Percentiles rank a stretch among this genome's conserved stretches.
Evolutionary conservation across 2,888 invertebrate species (phyloP).

Genomic region (Hermodice carunculata): DNA sequence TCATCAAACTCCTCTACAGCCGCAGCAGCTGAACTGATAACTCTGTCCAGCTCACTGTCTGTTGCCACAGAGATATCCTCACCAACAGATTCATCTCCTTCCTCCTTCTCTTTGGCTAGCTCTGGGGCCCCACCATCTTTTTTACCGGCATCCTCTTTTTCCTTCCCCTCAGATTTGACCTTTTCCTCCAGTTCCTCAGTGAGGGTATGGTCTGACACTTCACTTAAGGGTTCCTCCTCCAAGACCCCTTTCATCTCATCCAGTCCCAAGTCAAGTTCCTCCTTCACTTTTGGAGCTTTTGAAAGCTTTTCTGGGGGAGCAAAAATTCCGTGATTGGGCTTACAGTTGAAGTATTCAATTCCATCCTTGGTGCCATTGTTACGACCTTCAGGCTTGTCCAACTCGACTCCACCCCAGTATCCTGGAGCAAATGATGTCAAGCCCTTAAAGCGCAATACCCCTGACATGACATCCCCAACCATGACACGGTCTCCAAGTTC

Average conservation of each 20-base stretch:
- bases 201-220: constrained; percentile 25
- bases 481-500: constrained; percentile 52
- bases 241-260: too few species aligned
- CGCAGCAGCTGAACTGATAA: constrained; percentile 33
- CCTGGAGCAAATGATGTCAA: constrained; percentile 59
- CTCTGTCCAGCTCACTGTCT: constrained; percentile 40
- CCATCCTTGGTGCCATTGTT: constrained; percentile 53
- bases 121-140: background rate
- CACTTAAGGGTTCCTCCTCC: constrained; percentile 12
- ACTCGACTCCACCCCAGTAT: constrained; percentile 60
- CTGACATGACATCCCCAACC: constrained; percentile 48
- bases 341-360: constrained; percentile 53
- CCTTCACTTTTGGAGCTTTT: too few species aligned
- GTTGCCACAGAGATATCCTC: constrained; percentile 33
- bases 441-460: constrained; percentile 56
- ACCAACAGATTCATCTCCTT: constrained; percentile 9
- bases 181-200: constrained; percentile 6
- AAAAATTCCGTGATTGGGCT: constrained; percentile 45
- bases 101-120: background rate
- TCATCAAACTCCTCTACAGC: constrained; percentile 31
- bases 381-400: constrained; percentile 51
- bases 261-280: too few species aligned
- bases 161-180: background rate
- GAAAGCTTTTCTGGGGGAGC: constrained; percentile 23
- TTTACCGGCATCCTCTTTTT: constrained; percentile 6